Evolutionary conservation across 1,140 invertebrate genomes (phyloP).

Genomic region (Sinonovacula constricta): DNA sequence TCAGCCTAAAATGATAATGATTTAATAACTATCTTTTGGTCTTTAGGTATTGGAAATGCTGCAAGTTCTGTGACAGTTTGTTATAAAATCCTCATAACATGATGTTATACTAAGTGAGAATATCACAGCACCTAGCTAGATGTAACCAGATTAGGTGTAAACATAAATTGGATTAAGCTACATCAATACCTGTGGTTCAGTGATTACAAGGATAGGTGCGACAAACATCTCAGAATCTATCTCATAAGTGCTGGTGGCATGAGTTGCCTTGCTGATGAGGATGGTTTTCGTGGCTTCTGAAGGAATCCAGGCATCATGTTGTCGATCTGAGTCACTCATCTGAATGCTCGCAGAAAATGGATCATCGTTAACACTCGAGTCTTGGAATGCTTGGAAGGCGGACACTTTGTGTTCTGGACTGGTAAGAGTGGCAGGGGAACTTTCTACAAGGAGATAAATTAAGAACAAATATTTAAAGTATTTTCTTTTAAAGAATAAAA

Average conservation of each 20-base stretch:
- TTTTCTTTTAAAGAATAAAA: not conserved
- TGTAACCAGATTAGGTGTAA: too few relatives aligned
- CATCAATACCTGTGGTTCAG: constrained; percentile 87
- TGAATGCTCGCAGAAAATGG: constrained; percentile 70
- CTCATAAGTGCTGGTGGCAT: constrained; percentile 83
- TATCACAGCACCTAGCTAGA: too few relatives aligned
- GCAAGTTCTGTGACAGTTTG: too few relatives aligned
- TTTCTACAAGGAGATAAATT: not conserved
- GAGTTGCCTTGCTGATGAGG: constrained; percentile 83
- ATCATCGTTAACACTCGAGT: constrained; percentile 63
- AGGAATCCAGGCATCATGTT: constrained; percentile 88
- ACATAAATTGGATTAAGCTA: too few relatives aligned
- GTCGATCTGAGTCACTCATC: constrained; percentile 80
- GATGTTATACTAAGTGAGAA: too few relatives aligned
- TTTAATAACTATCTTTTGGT: too few relatives aligned
- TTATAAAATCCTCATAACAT: too few relatives aligned
- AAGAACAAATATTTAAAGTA: not conserved
- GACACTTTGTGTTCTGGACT: constrained; percentile 18
- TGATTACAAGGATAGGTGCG: constrained; percentile 85
- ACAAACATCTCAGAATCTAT: constrained; percentile 85
- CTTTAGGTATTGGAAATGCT: too few relatives aligned
- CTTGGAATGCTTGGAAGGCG: constrained; percentile 50
- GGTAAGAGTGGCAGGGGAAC: not conserved
- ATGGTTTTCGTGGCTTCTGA: constrained; percentile 84
- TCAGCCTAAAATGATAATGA: too few relatives aligned